phyloP scores from a whole-genome alignment of 1,140 invertebrate species.

The Drosophila sulfurigaster region DNA sequence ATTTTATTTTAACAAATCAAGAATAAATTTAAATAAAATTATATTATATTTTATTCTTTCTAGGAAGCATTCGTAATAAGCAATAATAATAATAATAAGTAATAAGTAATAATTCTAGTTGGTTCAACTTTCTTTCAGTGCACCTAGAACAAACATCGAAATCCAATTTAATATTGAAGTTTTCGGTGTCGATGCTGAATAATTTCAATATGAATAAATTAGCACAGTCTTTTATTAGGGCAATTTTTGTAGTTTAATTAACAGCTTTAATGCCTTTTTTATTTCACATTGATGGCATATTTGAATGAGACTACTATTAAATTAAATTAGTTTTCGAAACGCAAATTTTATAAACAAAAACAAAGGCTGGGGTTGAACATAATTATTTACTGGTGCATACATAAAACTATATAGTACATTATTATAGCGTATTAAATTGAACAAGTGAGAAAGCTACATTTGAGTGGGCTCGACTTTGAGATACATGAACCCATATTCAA shows the following conservation, averaged over 20 bases:
- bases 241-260: conserved; percentile 11
- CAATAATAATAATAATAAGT: no score
- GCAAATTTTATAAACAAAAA: neutral
- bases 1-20: no score
- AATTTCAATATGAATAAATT: conserved; percentile 10
- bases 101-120: no score
- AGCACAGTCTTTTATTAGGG: conserved; percentile 17
- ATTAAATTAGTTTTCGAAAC: neutral
- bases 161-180: neutral
- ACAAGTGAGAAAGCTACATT: no score
- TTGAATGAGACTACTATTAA: neutral
- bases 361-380: neutral
- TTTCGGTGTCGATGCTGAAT: conserved; percentile 19
- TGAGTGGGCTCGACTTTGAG: no score
- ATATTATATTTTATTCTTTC: no score
- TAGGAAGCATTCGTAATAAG: no score
- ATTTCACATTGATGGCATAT: neutral
- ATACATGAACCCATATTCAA: no score
- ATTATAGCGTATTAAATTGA: no score
- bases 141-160: neutral
- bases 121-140: neutral
- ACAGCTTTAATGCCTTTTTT: neutral
- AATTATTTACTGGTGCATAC: no score
- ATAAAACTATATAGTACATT: no score
- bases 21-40: no score